Evolutionary conservation across 2,113 vertebrate genomes (phyloP).

Genomic region (Lophura nycthemera): DNA sequence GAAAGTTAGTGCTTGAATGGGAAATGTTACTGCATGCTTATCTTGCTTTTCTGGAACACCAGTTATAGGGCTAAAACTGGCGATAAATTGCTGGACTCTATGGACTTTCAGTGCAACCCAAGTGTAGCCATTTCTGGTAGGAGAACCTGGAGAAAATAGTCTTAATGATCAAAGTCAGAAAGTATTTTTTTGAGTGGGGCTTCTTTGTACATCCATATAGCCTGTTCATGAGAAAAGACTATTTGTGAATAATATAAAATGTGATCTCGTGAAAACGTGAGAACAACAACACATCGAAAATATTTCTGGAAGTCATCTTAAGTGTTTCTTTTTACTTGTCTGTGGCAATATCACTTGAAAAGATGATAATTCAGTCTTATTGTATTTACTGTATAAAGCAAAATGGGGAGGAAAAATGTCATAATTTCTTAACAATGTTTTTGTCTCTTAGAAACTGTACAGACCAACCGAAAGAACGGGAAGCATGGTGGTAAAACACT

Average conservation of each 20-base stretch:
- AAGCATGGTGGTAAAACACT: neutral
- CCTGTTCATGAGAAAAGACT: neutral
- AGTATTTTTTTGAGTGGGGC: neutral
- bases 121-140: neutral
- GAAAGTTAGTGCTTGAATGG: neutral
- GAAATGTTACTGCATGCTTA: neutral
- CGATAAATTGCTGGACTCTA: neutral
- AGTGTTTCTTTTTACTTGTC: neutral
- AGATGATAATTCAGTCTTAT: neutral
- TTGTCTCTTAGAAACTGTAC: conserved; percentile 34
- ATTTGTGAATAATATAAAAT: neutral
- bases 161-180: neutral
- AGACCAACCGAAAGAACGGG: neutral
- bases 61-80: neutral
- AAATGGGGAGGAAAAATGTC: neutral
- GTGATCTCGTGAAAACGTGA: neutral
- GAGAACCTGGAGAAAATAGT: neutral
- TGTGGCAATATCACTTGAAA: neutral
- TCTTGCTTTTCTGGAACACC: neutral
- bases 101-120: neutral
- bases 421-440: neutral
- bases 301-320: neutral
- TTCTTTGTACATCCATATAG: neutral
- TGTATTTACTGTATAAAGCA: neutral
- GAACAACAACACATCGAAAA: neutral